Percentiles rank a stretch among this genome's conserved stretches.
Conservation (phyloP, 2,888 invertebrate species). For the Harpagoxenus sublaevis region DNA sequence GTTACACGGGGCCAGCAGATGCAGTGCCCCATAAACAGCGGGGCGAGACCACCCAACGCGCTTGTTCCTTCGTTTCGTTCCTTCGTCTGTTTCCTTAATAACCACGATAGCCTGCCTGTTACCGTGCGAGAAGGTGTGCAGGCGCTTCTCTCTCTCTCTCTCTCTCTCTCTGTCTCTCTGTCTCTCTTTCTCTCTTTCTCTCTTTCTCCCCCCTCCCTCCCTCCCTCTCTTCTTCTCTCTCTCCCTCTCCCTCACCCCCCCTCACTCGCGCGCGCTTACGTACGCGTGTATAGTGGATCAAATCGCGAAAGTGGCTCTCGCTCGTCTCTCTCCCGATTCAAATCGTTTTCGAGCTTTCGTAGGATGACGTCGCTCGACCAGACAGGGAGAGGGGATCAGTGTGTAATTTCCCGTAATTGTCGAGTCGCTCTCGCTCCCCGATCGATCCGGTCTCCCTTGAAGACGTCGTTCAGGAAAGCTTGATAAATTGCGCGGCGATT, state of each 20-base stretch:
- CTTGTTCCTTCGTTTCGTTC: conserved; percentile 75
- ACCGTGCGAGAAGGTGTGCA: conserved; percentile 66
- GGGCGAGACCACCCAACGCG: conserved; percentile 85
- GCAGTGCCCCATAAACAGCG: conserved; percentile 85
- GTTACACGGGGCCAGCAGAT: conserved; percentile 83
- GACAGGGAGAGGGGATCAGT: conserved; percentile 7
- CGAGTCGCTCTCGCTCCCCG: conserved; percentile 25
- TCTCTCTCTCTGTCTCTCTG: neutral
- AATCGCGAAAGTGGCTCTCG: conserved; percentile 44
- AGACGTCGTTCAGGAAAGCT: conserved; percentile 33
- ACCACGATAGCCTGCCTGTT: conserved; percentile 80
- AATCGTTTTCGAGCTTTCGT: conserved; percentile 49
- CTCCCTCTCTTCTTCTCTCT: neutral
- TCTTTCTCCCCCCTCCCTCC: neutral
- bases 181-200: no score
- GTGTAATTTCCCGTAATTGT: conserved; percentile 50
- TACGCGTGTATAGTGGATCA: conserved; percentile 36
- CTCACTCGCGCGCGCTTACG: neutral
- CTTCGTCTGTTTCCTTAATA: conserved; percentile 84
- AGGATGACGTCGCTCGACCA: conserved; percentile 30
- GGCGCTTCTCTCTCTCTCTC: conserved; percentile 5
- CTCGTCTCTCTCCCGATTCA: conserved; percentile 35
- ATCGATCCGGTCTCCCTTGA: conserved; percentile 23
- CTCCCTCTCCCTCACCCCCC: neutral
- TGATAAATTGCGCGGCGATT: conserved; percentile 45